Percentiles rank a stretch among this genome's conserved stretches.
phyloP scores from a whole-genome alignment of 2,113 vertebrate species.

The Chelonoidis abingdonii region DNA sequence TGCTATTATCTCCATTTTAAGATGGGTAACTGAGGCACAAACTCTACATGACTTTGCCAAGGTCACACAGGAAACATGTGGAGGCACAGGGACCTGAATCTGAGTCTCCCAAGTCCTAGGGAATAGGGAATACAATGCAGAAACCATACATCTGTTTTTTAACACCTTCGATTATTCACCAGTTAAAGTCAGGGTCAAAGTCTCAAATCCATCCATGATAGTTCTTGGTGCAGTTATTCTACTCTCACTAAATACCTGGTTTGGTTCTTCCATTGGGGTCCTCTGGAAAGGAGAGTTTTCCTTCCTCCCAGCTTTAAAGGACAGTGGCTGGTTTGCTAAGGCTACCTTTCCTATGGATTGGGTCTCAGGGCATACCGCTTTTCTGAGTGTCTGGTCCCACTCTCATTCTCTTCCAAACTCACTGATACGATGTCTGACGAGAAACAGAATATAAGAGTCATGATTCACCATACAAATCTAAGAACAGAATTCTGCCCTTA shows the following conservation, averaged over 20 bases:
- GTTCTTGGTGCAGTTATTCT: constrained; percentile 20
- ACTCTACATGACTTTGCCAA: constrained; percentile 7
- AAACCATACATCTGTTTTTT: neutral
- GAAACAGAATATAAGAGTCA: neutral
- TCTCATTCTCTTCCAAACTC: neutral
- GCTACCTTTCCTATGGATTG: constrained; percentile 3
- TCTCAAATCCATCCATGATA: neutral
- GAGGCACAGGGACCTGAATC: neutral
- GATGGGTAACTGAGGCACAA: neutral
- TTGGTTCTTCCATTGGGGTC: neutral
- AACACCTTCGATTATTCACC: neutral
- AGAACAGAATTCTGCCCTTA: neutral
- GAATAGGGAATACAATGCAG: neutral
- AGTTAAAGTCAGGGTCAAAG: constrained; percentile 15
- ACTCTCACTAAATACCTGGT: neutral
- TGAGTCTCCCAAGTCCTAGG: neutral
- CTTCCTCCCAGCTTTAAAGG: neutral
- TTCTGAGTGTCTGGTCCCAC: constrained; percentile 18
- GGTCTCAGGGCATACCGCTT: neutral
- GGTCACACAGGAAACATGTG: neutral
- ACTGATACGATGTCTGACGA: constrained; percentile 39
- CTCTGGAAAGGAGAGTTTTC: neutral
- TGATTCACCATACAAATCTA: neutral
- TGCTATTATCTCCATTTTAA: neutral
- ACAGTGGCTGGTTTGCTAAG: neutral